These are phyloP conservation scores for Elephantulus edwardii DNA, from an alignment of 2,113 vertebrate species.

Conservation along the genomic window DNA sequence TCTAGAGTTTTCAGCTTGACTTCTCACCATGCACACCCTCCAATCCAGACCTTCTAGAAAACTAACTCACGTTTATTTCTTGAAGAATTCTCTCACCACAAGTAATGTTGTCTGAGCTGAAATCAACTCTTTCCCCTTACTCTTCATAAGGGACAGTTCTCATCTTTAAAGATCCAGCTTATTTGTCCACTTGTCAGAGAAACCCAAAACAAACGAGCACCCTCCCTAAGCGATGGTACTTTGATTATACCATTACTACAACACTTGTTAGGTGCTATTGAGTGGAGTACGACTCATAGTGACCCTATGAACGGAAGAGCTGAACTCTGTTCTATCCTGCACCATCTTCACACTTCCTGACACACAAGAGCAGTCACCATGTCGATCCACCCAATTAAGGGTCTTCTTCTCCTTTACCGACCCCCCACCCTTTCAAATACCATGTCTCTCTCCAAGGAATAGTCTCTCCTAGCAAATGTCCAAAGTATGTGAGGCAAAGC, in stretches of 20 bases:
- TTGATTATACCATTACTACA: neutral
- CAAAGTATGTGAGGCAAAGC: too few relatives aligned
- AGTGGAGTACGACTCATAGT: neutral
- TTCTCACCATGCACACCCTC: neutral
- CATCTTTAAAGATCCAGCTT: conserved; percentile 5
- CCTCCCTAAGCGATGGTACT: neutral
- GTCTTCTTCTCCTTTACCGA: too few relatives aligned
- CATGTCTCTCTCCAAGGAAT: too few relatives aligned
- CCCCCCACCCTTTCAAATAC: too few relatives aligned
- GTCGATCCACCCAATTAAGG: too few relatives aligned
- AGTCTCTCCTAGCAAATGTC: too few relatives aligned
- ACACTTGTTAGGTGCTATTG: neutral
- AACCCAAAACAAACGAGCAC: neutral
- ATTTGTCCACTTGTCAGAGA: neutral
- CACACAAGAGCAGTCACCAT: too few relatives aligned
- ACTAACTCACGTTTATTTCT: neutral
- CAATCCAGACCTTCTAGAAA: neutral
- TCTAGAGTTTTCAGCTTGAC: neutral
- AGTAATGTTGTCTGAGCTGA: neutral
- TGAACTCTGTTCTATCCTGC: too few relatives aligned
- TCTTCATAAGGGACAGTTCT: neutral
- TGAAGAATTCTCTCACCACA: neutral
- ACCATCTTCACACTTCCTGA: too few relatives aligned
- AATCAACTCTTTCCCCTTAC: neutral
- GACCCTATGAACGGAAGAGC: neutral